These are phyloP conservation scores for Chlorops oryzae DNA, from an alignment of 1,140 invertebrate genomes.

Conservation along the genomic window DNA sequence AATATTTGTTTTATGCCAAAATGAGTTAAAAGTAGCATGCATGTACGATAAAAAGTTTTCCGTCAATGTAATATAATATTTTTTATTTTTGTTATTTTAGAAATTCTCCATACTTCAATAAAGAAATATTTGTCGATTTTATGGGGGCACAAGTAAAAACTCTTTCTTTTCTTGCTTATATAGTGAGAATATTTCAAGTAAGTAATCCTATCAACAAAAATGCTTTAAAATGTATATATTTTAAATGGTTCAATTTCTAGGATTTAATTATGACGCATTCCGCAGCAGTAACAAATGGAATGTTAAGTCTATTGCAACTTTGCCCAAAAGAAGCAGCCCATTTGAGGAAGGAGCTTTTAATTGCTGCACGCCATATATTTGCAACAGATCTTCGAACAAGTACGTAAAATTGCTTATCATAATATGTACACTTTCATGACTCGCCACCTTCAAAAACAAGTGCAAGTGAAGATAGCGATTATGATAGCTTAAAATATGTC, in stretches of 20 bases:
- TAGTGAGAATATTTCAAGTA: constrained; percentile 82
- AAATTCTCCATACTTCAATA: constrained; percentile 76
- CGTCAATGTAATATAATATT: constrained; percentile 2
- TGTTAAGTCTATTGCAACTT: constrained; percentile 78
- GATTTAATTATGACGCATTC: constrained; percentile 78
- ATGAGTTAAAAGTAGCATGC: too few species aligned
- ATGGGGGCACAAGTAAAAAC: constrained; percentile 98
- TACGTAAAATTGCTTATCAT: constrained; percentile 52
- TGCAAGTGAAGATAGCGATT: too few species aligned
- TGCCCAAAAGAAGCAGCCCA: constrained; percentile 95
- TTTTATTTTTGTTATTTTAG: constrained; percentile 49
- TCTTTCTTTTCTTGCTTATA: constrained; percentile 90
- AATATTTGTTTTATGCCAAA: too few species aligned
- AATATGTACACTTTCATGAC: too few species aligned
- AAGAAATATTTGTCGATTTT: constrained; percentile 96
- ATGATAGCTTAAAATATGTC: too few species aligned
- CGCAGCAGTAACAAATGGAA: constrained; percentile 81
- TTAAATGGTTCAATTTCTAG: constrained; percentile 28
- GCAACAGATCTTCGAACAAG: constrained; percentile 87
- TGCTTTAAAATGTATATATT: background rate
- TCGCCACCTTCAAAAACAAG: too few species aligned
- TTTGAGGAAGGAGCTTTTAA: constrained; percentile 85
- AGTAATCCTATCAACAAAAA: background rate
- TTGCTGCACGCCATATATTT: constrained; percentile 89
- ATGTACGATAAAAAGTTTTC: too few species aligned